Conservation (phyloP, 2,797 vertebrate species). For the Thaleichthys pacificus region DNA sequence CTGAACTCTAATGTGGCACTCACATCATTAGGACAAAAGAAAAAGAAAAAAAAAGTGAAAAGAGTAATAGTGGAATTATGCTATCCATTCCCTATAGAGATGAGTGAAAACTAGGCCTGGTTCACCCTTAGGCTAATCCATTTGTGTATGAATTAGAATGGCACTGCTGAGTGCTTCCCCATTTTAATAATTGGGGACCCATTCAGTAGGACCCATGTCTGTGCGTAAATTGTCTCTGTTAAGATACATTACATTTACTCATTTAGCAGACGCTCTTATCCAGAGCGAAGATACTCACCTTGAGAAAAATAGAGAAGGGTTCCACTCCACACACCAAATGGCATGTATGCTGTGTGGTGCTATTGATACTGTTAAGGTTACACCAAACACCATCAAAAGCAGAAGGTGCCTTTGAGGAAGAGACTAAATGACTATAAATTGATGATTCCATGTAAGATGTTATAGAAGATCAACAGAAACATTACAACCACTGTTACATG, state of each 20-base stretch:
- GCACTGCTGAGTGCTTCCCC: slow-evolving; percentile 13
- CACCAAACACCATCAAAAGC: slow-evolving; percentile 11
- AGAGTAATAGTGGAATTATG: slow-evolving; percentile 6
- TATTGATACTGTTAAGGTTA: slow-evolving; percentile 18
- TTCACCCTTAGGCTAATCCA: slow-evolving; percentile 14
- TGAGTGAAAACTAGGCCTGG: slow-evolving; percentile 27
- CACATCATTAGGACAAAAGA: background rate
- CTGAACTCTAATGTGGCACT: no score
- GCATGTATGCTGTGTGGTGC: background rate
- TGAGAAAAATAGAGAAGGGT: slow-evolving; percentile 16
- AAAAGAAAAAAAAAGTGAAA: background rate
- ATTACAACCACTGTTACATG: background rate
- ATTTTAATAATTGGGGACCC: background rate
- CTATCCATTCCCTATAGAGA: background rate
- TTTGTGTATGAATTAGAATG: slow-evolving; percentile 20
- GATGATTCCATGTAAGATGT: no score
- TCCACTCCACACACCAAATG: background rate
- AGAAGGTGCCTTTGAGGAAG: background rate
- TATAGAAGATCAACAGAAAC: slow-evolving; percentile 8
- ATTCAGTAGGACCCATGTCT: background rate
- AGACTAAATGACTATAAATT: background rate
- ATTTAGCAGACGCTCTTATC: no score
- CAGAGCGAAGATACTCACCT: background rate
- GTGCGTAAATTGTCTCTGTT: slow-evolving; percentile 16
- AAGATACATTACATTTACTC: background rate